A percentile compares a stretch with the other conserved stretches of the same genome.
These are phyloP conservation scores for Schizotus pectinicornis DNA, from an alignment of 2,888 invertebrate species.

Conservation along the genomic window DNA sequence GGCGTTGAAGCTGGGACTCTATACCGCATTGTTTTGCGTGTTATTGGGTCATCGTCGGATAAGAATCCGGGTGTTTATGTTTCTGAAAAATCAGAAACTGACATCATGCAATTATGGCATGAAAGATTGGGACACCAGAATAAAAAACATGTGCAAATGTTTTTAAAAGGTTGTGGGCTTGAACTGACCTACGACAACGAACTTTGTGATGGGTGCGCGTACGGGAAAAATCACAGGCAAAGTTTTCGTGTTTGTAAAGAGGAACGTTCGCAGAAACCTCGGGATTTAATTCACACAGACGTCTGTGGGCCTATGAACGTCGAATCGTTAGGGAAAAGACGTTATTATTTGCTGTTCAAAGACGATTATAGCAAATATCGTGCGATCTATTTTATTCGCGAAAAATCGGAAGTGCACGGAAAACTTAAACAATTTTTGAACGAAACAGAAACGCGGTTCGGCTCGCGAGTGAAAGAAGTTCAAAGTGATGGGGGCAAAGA, in stretches of 20 bases:
- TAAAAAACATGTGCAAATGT: slow-evolving; percentile 27
- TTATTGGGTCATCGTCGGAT: too few relatives aligned
- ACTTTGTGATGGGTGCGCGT: slow-evolving; percentile 34
- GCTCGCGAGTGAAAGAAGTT: slow-evolving; percentile 11
- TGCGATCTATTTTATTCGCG: slow-evolving; percentile 27
- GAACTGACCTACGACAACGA: slow-evolving; percentile 18
- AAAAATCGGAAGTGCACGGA: slow-evolving; percentile 10
- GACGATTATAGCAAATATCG: slow-evolving; percentile 30
- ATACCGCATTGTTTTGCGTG: too few relatives aligned
- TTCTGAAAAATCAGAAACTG: too few relatives aligned
- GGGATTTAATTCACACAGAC: slow-evolving; percentile 32
- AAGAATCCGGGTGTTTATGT: too few relatives aligned
- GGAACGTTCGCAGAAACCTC: too few relatives aligned
- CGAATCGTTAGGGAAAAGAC: slow-evolving; percentile 25
- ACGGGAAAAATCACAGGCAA: slow-evolving; percentile 33
- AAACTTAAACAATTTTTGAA: slow-evolving; percentile 27
- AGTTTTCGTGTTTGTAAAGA: slow-evolving; percentile 23
- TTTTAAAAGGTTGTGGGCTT: slow-evolving; percentile 22
- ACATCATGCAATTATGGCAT: slow-evolving; percentile 45
- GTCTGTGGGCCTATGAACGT: slow-evolving; percentile 31
- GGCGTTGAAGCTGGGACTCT: too few relatives aligned
- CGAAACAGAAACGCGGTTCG: slow-evolving; percentile 26
- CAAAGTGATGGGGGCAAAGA: slow-evolving; percentile 26
- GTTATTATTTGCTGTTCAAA: slow-evolving; percentile 35
- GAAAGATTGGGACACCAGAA: slow-evolving; percentile 33